Base-by-base conservation (phyloP, 2,797 vertebrate species). In the Microchirus variegatus region DNA sequence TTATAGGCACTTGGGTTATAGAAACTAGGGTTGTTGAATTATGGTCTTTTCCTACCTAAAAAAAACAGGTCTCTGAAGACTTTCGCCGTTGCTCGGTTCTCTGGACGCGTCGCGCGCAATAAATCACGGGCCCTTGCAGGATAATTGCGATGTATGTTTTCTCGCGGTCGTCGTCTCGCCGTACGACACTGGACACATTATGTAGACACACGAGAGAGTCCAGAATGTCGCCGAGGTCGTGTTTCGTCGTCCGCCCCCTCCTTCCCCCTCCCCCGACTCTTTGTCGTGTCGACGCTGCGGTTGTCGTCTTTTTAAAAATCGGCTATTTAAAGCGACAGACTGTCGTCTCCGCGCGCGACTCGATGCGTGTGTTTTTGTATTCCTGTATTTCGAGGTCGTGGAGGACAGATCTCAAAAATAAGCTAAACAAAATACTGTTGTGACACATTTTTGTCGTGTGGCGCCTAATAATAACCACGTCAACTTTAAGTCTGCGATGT, bases 21-120 rank as follows among this genome's bases (percentile, higher is more conserved):
- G 26, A 5, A 31, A 31, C 7, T 31, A 31, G 31, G 22, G 31
- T 31, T n/a, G n/a, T n/a, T n/a, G n/a, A 92, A 91, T 91, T 91
- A 88, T 91, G 90, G 88, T 92, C 87, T 83, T 91, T 83, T 91
- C 82, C 78, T 85, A 80, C 87, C 72, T 38, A 84, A 82, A 88
- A 53, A 84, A 82, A 88, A 83, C 77, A 83, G 74, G 86, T 90
- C 84, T 89, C 88, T 53, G 19, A 87, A 85, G 85, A 82, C 85
- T n/a, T n/a, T 37, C 16, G 3, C 75, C 68, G 71, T 69, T 80
- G 60, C 77, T 81, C 66, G 47, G 77, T 84, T 74, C 70, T 57
- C 67, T 66, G 63, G 61, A 77, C 53, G 67, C 70, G 67, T 72
- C 73, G 73, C 63, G 15, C 63, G 50, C 77, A 78, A 87, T 85